These are phyloP conservation scores for Maniola jurtina DNA, from an alignment of 1,140 invertebrate species.

Conservation along the genomic window DNA sequence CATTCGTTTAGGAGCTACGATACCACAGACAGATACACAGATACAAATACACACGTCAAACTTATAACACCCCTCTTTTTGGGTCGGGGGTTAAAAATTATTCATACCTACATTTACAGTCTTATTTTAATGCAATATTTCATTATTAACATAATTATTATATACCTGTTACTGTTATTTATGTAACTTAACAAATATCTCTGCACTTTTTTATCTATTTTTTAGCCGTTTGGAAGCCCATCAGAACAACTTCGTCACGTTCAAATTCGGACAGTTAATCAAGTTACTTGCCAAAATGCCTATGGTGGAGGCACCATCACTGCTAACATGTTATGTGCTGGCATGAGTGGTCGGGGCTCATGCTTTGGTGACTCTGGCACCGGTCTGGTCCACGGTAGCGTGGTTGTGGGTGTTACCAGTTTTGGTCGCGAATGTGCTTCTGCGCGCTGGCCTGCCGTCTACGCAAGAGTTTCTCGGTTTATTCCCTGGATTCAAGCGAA, in stretches of 20 bases:
- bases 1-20: too few species aligned
- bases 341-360: conserved; percentile 20
- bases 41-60: too few species aligned
- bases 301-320: not conserved
- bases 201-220: not conserved
- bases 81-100: too few species aligned
- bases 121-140: too few species aligned
- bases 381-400: conserved; percentile 27
- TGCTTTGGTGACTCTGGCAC: conserved; percentile 33
- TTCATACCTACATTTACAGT: not conserved
- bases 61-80: too few species aligned
- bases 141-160: too few species aligned
- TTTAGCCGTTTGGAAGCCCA: not conserved
- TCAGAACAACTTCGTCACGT: conserved; percentile 30
- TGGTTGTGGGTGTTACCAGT: conserved; percentile 70
- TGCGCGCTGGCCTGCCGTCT: conserved; percentile 68
- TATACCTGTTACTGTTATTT: too few species aligned
- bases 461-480: conserved; percentile 59
- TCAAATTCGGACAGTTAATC: conserved; percentile 8
- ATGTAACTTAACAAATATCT: not conserved
- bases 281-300: not conserved
- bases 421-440: conserved; percentile 48
- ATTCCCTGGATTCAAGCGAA: conserved; percentile 28
- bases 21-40: too few species aligned
- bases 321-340: conserved; percentile 20